Base-by-base conservation (phyloP, 2,797 vertebrate species). In the Aulostomus chinensis region DNA sequence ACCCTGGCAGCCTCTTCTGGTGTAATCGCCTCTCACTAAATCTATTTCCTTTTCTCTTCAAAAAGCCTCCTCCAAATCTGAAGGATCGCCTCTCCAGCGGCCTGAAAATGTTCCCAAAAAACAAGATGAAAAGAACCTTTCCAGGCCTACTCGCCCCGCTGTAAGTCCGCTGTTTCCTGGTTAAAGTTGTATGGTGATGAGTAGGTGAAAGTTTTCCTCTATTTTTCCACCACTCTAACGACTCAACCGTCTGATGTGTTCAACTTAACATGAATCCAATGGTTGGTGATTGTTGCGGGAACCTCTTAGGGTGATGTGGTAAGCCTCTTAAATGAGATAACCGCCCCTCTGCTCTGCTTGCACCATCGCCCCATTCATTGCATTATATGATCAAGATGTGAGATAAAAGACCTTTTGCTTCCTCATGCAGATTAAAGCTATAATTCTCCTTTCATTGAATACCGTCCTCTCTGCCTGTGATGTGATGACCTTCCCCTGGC, bases 21-120 rank as follows among this genome's bases (percentile, higher is more conserved):
- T 24, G 22, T 24, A 24, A 24, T 24, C 9, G 17, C 14, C 12
- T 6, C 7, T 14, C 11, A 1, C 59, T 80, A 14, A 76, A 4
- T 2, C 40, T 2, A 1, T 55, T 45, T 41, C n/a, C 37, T 68
- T 32, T 58, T 58, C 29, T 72, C 26, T 13, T 12, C 30, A 20
- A 55, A 42, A 80, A 96, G 94, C 89, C 22, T 89, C 94, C n/a
- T 92, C 92, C 35, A 94, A 94, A 71, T 91, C 93, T 50, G 94
- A 95, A 66, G 91, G 89, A 35, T 89, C 93, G 1, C 92, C 93
- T 5, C 81, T 93, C 58, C 90, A 93, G 46, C 90, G 92, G 1
- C 91, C 89, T n/a, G 93, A 93, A 38, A 90, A 88, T 42, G 38
- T 86, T 76, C 85, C 83, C 70, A 92, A 89, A 84, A 95, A 93